These are phyloP conservation scores for Lepetodrilus schrolli DNA, from an alignment of 2,888 invertebrate genomes.

Conservation along the genomic window DNA sequence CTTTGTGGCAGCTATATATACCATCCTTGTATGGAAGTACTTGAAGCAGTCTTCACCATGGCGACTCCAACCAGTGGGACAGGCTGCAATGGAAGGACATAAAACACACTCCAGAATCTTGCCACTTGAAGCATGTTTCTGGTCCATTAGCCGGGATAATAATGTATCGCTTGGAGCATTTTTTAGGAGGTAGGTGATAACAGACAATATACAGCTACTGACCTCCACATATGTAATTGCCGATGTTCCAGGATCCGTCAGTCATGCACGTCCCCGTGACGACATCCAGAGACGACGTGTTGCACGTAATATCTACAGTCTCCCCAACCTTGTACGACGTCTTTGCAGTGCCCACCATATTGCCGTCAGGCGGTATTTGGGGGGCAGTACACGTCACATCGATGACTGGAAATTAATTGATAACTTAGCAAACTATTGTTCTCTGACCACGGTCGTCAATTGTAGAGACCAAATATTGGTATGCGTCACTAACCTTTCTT, in stretches of 20 bases:
- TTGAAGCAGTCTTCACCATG: neutral
- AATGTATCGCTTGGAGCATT: too few species aligned
- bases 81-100: neutral
- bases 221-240: constrained; percentile 19
- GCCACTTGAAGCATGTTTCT: too few species aligned
- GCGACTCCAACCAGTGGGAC: neutral
- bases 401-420: neutral
- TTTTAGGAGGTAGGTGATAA: too few species aligned
- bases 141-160: too few species aligned
- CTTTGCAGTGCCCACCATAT: neutral
- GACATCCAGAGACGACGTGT: neutral
- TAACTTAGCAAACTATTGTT: neutral
- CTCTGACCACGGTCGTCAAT: too few species aligned
- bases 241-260: neutral
- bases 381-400: neutral
- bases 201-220: too few species aligned
- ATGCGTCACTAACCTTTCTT: neutral
- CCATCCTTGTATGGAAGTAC: neutral
- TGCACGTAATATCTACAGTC: neutral
- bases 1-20: neutral
- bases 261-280: neutral
- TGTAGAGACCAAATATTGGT: too few species aligned
- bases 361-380: neutral
- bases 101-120: too few species aligned
- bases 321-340: neutral